Evolutionary conservation across 2,797 vertebrate genomes (phyloP), one percentile per base, ranked within the genome.

Genomic region (Xenopus petersii): DNA sequence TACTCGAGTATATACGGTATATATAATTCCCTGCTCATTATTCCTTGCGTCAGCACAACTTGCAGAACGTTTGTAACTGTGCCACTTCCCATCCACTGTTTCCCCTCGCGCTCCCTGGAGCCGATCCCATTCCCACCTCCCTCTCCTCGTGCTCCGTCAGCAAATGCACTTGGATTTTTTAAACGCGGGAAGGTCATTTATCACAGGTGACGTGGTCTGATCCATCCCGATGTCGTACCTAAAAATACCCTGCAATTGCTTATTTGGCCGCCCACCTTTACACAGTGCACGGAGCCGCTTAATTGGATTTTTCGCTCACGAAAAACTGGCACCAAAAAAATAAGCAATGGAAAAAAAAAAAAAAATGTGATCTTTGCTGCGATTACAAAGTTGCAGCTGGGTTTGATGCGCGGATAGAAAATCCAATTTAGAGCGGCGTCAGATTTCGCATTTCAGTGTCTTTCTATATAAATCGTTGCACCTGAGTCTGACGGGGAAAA

Each of bases 141-240:
- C 24, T 7, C 26, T 12, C 11, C 4, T 9, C 54, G 2, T 67
- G 70, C 64, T 9, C 17, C 67, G 64, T 77, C 75, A 72, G 75
- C 69, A 71, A 55, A 54, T 47, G 16, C 55, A 26, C 64, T 12
- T n/a, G 55, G 42, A 55, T 54, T 4, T 30, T 61, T 71, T 67
- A 54, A 61, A 17, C 64, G 46, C 36, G 30, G 30, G 30, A 33
- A 49, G 17, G 56, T 67, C 64, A 77, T 77, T 72, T 77, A 72
- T 72, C 69, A 72, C 47, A 67, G 64, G 69, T 67, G 75, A 77
- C 55, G 42, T 61, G 63, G 64, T 56, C 54, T 48, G 48, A 75
- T 70, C 56, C 48, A 30, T 30, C 26, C 26, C 26, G 1, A 4
- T 30, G 26, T 30, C 26, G 54, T 2, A 13, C 16, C 49, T 51